A percentile compares a stretch with the other conserved stretches of the same genome.
These are phyloP conservation scores for Agriopis marginaria DNA, from an alignment of 2,888 invertebrate genomes.

Conservation along the genomic window DNA sequence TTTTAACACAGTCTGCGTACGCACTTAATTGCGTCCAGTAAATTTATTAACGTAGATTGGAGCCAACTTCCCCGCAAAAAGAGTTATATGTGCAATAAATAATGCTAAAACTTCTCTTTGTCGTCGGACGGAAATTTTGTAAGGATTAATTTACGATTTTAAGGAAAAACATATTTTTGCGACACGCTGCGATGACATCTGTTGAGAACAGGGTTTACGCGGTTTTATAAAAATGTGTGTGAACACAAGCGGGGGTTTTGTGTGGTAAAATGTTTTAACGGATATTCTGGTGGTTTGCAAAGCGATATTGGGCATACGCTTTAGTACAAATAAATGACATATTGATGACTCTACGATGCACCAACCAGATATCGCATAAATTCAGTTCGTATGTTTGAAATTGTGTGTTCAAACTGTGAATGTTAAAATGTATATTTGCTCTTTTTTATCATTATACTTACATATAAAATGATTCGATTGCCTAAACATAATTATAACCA, in stretches of 20 bases:
- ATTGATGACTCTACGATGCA: conserved; percentile 8
- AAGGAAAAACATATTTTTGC: conserved; percentile 36
- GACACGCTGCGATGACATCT: conserved; percentile 37
- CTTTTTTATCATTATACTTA: too few relatives aligned
- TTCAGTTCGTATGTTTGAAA: background rate
- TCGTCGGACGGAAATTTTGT: conserved; percentile 37
- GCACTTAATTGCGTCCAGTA: conserved; percentile 63
- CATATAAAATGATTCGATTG: too few relatives aligned
- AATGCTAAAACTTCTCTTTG: conserved; percentile 58
- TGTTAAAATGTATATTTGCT: too few relatives aligned
- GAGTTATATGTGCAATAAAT: conserved; percentile 66
- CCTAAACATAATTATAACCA: too few relatives aligned
- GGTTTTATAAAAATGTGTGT: conserved; percentile 28
- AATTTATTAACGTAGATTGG: conserved; percentile 65
- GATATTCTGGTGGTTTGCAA: conserved; percentile 1
- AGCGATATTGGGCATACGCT: background rate
- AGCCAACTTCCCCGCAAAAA: conserved; percentile 64
- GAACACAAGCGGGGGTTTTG: conserved; percentile 9
- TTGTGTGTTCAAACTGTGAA: too few relatives aligned
- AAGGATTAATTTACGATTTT: conserved; percentile 41
- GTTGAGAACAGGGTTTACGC: conserved; percentile 32
- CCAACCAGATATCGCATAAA: background rate
- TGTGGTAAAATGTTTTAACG: conserved; percentile 15
- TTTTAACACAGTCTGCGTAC: conserved; percentile 56
- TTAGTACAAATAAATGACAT: background rate